These are phyloP conservation scores for Diachrysia chrysitis DNA, from an alignment of 2,888 invertebrate genomes.

Conservation along the genomic window DNA sequence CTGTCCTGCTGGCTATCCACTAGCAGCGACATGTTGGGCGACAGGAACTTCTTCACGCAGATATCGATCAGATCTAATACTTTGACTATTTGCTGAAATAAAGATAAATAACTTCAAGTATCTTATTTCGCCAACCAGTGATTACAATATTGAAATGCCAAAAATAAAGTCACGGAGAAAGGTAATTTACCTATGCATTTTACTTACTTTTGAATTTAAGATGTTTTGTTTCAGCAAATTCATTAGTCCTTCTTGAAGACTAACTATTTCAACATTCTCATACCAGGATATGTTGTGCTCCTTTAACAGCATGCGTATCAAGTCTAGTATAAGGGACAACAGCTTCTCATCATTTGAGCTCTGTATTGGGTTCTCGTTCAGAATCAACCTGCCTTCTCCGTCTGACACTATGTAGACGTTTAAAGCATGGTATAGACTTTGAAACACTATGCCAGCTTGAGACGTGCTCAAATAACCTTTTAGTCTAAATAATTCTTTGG, in stretches of 20 bases:
- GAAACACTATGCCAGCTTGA: slow-evolving; percentile 66
- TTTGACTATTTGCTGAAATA: slow-evolving; percentile 89
- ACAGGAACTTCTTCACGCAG: slow-evolving; percentile 91
- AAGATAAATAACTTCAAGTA: neutral
- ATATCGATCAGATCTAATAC: slow-evolving; percentile 91
- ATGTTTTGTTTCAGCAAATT: slow-evolving; percentile 62
- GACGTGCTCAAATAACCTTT: slow-evolving; percentile 58
- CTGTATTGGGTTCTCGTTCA: slow-evolving; percentile 54
- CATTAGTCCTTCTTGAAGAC: slow-evolving; percentile 63
- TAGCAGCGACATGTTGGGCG: slow-evolving; percentile 92
- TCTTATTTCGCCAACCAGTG: neutral
- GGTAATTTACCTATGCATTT: neutral
- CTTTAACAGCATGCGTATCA: slow-evolving; percentile 64
- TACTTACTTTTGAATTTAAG: slow-evolving; percentile 61
- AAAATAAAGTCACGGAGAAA: neutral
- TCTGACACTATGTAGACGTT: slow-evolving; percentile 60
- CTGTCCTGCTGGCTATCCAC: slow-evolving; percentile 90
- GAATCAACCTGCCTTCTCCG: slow-evolving; percentile 55
- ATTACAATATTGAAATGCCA: neutral
- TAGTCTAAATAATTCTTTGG: slow-evolving; percentile 61
- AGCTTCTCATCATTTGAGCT: slow-evolving; percentile 60
- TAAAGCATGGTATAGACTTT: slow-evolving; percentile 64
- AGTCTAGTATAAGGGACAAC: slow-evolving; percentile 60
- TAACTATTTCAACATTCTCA: slow-evolving; percentile 65
- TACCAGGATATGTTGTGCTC: slow-evolving; percentile 69